phyloP scores from a whole-genome alignment of 53 echinoderm and acorn worm genomes.

The Crossaster papposus region DNA sequence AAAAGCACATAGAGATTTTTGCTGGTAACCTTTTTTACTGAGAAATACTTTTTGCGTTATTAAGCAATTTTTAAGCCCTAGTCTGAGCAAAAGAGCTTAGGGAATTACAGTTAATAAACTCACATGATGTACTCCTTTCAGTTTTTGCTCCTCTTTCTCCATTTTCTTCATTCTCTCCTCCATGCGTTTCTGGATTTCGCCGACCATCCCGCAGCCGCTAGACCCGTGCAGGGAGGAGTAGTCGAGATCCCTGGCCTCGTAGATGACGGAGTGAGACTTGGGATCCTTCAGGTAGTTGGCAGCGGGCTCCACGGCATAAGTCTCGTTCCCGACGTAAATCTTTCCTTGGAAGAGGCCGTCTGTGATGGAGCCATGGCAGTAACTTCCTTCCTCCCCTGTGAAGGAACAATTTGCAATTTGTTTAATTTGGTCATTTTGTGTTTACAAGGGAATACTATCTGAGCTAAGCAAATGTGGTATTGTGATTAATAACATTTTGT shows the following conservation, averaged over 20 bases:
- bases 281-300: slow-evolving; percentile 59
- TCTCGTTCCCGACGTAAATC: slow-evolving; percentile 52
- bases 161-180: slow-evolving; percentile 57
- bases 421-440: background rate
- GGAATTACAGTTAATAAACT: no score
- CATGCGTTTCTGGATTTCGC: slow-evolving; percentile 77
- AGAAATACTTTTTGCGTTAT: no score
- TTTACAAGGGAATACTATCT: no score
- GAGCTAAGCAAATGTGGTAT: no score
- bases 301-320: slow-evolving; percentile 76
- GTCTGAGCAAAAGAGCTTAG: no score
- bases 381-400: slow-evolving; percentile 60
- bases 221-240: slow-evolving; percentile 31
- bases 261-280: slow-evolving; percentile 81
- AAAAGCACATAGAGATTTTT: no score
- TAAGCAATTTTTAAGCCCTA: no score
- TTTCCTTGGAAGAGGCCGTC: slow-evolving; percentile 82
- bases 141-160: slow-evolving; percentile 19
- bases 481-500: no score
- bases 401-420: background rate
- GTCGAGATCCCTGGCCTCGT: slow-evolving; percentile 69
- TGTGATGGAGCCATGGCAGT: slow-evolving; percentile 76
- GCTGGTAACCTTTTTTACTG: no score
- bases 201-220: slow-evolving; percentile 71
- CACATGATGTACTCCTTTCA: background rate